Conservation (phyloP, 2,888 invertebrate species). For the Zygogramma bicolorata region DNA sequence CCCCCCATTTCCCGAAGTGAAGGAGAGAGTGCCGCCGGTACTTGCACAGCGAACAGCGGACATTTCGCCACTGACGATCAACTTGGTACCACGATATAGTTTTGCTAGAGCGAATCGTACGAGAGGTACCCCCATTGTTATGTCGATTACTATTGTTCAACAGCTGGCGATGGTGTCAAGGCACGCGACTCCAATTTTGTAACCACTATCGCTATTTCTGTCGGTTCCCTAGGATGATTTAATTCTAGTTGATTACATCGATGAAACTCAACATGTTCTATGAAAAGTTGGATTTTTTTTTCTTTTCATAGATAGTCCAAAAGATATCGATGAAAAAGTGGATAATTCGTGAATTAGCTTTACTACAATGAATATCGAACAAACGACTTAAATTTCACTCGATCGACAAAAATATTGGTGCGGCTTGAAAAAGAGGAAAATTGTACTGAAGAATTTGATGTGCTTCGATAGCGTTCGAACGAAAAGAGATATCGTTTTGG, state of each 20-base stretch:
- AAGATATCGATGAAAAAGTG: too few relatives aligned
- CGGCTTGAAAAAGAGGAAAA: too few relatives aligned
- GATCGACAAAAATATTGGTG: too few relatives aligned
- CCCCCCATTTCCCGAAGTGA: neutral
- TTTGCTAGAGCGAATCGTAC: conserved; percentile 17
- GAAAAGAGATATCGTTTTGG: too few relatives aligned
- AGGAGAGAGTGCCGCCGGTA: neutral
- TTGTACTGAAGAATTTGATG: too few relatives aligned
- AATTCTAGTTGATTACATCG: neutral
- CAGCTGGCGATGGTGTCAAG: conserved; percentile 35
- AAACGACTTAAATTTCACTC: too few relatives aligned
- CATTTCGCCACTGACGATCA: conserved; percentile 31
- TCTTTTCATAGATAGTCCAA: too few relatives aligned
- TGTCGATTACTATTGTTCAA: conserved; percentile 17
- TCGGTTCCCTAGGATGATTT: neutral
- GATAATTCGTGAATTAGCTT: too few relatives aligned
- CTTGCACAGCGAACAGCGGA: conserved; percentile 19
- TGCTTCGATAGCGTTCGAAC: too few relatives aligned
- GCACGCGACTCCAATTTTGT: conserved; percentile 34
- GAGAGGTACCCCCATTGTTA: conserved; percentile 29
- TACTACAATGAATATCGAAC: too few relatives aligned
- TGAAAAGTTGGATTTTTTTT: neutral
- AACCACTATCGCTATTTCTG: conserved; percentile 3
- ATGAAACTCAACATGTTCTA: neutral
- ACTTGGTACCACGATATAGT: neutral